These are phyloP conservation scores for Physocephala rufipes DNA, from an alignment of 2,888 invertebrate species.

Conservation along the genomic window DNA sequence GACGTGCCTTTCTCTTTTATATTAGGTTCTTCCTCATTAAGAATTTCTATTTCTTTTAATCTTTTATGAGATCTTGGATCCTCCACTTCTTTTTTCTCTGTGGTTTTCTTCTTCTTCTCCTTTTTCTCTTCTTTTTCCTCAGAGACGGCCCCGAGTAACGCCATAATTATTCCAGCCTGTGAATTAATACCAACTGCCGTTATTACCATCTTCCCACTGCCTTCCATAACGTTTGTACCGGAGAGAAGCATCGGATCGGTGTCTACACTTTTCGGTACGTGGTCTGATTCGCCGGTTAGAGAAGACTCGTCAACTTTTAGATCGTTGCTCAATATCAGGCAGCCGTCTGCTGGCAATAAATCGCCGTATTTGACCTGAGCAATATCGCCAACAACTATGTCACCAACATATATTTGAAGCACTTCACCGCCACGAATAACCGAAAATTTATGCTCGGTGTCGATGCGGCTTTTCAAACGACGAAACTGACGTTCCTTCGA, in stretches of 20 bases:
- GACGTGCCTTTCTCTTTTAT: conserved; percentile 88
- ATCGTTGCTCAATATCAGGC: conserved; percentile 95
- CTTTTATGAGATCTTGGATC: conserved; percentile 18
- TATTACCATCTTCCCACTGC: conserved; percentile 95
- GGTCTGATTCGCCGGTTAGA: conserved; percentile 96
- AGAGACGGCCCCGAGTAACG: conserved; percentile 89
- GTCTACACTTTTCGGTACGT: conserved; percentile 92
- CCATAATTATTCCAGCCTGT: conserved; percentile 97
- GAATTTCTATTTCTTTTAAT: conserved; percentile 51
- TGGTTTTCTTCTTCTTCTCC: conserved; percentile 72
- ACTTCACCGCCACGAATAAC: conserved; percentile 79
- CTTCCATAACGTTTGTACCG: conserved; percentile 98
- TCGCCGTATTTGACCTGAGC: conserved; percentile 96
- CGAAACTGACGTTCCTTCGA: conserved; percentile 98
- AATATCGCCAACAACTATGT: conserved; percentile 95
- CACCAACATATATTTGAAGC: conserved; percentile 89
- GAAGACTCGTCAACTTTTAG: conserved; percentile 96
- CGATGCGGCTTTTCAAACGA: conserved; percentile 94
- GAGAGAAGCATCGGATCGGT: conserved; percentile 95
- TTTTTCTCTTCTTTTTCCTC: conserved; percentile 75
- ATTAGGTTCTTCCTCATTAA: conserved; percentile 35
- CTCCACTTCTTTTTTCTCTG: conserved; percentile 50
- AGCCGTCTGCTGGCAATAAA: conserved; percentile 93
- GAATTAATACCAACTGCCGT: conserved; percentile 91
- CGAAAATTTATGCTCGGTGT: conserved; percentile 92